Percentiles rank a stretch among this genome's conserved stretches.
Conservation (phyloP, 2,888 invertebrate species). For the Alsophila aescularia region DNA sequence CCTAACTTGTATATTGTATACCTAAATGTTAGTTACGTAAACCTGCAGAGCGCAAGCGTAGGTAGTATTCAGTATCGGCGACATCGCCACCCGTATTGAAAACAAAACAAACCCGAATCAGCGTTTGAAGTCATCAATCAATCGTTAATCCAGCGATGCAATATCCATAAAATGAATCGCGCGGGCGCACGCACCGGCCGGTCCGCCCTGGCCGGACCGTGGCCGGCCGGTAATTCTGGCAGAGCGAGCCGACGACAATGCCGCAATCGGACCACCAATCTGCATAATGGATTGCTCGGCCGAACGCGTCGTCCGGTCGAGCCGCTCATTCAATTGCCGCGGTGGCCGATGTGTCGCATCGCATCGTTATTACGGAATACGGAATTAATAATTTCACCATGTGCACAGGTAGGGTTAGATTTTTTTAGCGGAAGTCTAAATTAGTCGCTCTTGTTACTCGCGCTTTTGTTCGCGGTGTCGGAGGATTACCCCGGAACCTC, state of each 20-base stretch:
- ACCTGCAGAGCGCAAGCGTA: neutral
- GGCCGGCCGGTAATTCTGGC: slow-evolving; percentile 63
- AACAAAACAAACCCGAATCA: slow-evolving; percentile 55
- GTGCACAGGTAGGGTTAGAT: slow-evolving; percentile 30
- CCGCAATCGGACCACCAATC: slow-evolving; percentile 82
- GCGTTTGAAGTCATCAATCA: slow-evolving; percentile 74
- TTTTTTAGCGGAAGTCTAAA: slow-evolving; percentile 13
- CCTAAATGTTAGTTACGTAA: slow-evolving; percentile 5
- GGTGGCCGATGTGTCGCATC: slow-evolving; percentile 74
- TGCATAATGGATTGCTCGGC: slow-evolving; percentile 83
- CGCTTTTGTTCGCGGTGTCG: neutral
- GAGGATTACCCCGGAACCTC: too few species aligned
- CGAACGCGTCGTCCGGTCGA: slow-evolving; percentile 76
- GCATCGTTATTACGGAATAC: slow-evolving; percentile 77
- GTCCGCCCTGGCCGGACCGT: slow-evolving; percentile 8
- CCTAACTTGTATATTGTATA: neutral
- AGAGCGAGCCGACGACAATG: slow-evolving; percentile 76
- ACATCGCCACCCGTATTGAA: slow-evolving; percentile 38
- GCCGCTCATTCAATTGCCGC: slow-evolving; percentile 79
- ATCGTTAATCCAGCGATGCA: slow-evolving; percentile 72
- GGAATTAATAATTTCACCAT: slow-evolving; percentile 74
- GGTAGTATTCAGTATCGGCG: slow-evolving; percentile 10
- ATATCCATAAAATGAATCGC: slow-evolving; percentile 70
- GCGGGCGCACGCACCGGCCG: slow-evolving; percentile 36
- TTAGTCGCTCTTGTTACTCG: neutral